Evolutionary conservation across 2,797 vertebrate species (phyloP), one percentile per base, ranked within the genome.

Genomic region (Todus mexicanus): DNA sequence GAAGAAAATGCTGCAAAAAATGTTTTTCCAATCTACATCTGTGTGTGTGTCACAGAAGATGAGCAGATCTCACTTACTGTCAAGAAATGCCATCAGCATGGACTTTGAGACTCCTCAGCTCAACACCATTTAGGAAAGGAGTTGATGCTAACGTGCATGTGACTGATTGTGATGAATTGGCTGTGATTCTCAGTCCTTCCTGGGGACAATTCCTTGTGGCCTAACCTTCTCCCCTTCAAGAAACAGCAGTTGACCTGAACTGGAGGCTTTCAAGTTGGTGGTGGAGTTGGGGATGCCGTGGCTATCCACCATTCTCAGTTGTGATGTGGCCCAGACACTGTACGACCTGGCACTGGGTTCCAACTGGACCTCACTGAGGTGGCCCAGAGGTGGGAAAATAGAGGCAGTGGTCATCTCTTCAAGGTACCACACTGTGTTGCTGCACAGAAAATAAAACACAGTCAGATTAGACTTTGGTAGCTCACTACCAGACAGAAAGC

Each of bases 401-500:
- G 9, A 15, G 20, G 17, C 68, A 45, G 47, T 3, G 26, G 50
- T 23, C 19, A 2, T n/a, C 20, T 77, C 25, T 38, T 81, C 60
- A 54, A 47, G 9, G 17, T 33, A 15, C 11, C 23, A 29, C 21
- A 47, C 35, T 70, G 1, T 4, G 10, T 57, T 4, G 4, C 43
- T 27, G 18, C 31, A 45, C 35, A 66, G 76, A 61, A 69, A 38
- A 61, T 12, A 43, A 88, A 74, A 42, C 6, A 45, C 13, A 13
- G 4, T 11, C 0, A 0, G 5, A 7, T 21, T 53, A 57, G 50
- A 29, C 14, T 8, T 37, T 2, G 1, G 33, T 12, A 59, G 17
- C 50, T 87, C 76, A 68, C 26, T 15, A 19, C 8, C 29, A 70
- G 21, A 68, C 53, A 12, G 33, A 89, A 87, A 74, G 26, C 22